Evolutionary conservation across 2,888 invertebrate species (phyloP), one percentile per base, ranked within the genome.

Genomic region (Zonitis immaculata): DNA sequence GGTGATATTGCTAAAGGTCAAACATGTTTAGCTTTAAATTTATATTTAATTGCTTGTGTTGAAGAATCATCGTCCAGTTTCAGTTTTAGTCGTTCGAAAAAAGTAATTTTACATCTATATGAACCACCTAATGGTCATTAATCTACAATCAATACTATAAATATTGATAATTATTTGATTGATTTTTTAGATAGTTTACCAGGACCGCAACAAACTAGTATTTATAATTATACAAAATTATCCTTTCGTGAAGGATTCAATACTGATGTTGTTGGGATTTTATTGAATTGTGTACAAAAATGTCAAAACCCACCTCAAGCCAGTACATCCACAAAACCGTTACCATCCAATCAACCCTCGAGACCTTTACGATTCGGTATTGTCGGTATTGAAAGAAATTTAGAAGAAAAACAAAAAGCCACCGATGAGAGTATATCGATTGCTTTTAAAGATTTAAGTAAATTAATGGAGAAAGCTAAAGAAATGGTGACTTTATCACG

Each of bases 401-500:
- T 98, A 57, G 89, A 93, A 69, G 91, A 94, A 69, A 91, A 91
- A 71, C 91, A 95, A 45, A 88, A 89, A 73, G 89, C 89, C 39
- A 94, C 95, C 0, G 93, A 95, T 77, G 86, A 90, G 69, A 94
- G 90, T 70, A 98, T 99, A 64, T 86, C 85, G 12, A 81, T 88
- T 61, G 98, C 99, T 1, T 99, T 99, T 77, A 89, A 97, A 77
- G 99, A 99, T 77, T 82, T 99, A 49, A 89, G 81, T 67, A 91
- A 93, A 67, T 80, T 99, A 3, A 99, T 99, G 91, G 85, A 84
- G 50, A 93, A 92, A 85, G 98, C 98, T 0, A 92, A 95, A 74
- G 96, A 98, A 64, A 99, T 99, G 99, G 98, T 99, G 42, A 77
- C 80, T 1, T 78, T 99, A 61, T 93, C 97, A 0, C 92, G 92